Evolutionary conservation across 2,888 invertebrate species (phyloP), one percentile per base, ranked within the genome.

Genomic region (Lissonota sp.): DNA sequence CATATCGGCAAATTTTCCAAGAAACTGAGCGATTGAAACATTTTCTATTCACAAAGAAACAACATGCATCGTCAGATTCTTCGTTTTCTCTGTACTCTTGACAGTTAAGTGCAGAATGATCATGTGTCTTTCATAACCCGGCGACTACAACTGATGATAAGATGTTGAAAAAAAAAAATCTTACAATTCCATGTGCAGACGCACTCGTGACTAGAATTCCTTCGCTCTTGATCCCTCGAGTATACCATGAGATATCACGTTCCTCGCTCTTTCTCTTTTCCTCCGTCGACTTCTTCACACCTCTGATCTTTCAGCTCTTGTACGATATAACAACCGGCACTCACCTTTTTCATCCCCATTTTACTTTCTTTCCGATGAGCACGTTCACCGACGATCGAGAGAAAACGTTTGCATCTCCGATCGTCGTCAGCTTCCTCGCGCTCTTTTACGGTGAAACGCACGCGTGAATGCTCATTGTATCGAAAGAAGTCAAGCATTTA

Each of bases 321-420:
- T 53, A 57, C 42, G 16, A 42, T 46, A 58, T 67, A 55, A 55
- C 73, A 79, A 77, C 79, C 72, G 62, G 80, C 70, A 71, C 63
- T 81, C 55, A 39, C 70, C 42, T 12, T 40, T 39, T 60, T 62
- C 14, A 26, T n/a, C 58, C 49, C 53, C 64, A 37, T 74, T 75
- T 66, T 64, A 74, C 69, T 71, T 75, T 66, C 64, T 80, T 66
- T 66, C 53, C 66, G 72, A 69, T 71, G 58, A 79, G 80, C 74
- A 81, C 83, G 78, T 81, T 83, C 76, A 75, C 83, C 80, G 76
- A 77, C 72, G 77, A 82, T 82, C 83, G 80, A 84, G 82, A 26
- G 26, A 78, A 83, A 83, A 85, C 80, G 84, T 83, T 82, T 83
- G 77, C 79, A 82, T 77, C 79, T 76, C 62, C 53, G 49, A 73